Evolutionary conservation across 1,140 invertebrate genomes (phyloP).

Genomic region (Subanguina moxae): DNA sequence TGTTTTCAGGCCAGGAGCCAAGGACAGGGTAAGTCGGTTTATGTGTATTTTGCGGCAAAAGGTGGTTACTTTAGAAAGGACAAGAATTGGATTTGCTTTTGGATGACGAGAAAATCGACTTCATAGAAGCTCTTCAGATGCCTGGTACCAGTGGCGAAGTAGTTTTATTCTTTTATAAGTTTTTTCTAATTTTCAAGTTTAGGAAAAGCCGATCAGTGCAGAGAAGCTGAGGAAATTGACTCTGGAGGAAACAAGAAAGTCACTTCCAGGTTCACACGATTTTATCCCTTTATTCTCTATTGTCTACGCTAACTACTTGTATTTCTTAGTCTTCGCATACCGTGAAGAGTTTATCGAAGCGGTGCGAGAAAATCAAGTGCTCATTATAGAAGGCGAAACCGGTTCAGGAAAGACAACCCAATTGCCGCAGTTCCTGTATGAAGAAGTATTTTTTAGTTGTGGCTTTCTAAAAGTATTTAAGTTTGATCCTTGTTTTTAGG

Average conservation of each 20-base stretch:
- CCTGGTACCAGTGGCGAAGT: slow-evolving; percentile 49
- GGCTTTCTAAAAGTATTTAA: background rate
- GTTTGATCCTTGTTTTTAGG: slow-evolving; percentile 56
- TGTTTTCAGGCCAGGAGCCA: slow-evolving; percentile 84
- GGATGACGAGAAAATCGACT: slow-evolving; percentile 89
- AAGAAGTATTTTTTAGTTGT: slow-evolving; percentile 70
- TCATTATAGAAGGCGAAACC: slow-evolving; percentile 86
- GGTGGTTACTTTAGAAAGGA: slow-evolving; percentile 41
- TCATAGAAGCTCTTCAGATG: slow-evolving; percentile 85
- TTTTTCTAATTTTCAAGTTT: background rate
- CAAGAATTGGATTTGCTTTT: slow-evolving; percentile 84
- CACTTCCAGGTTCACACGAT: slow-evolving; percentile 67
- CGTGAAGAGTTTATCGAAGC: slow-evolving; percentile 81
- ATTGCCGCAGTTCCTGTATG: slow-evolving; percentile 91
- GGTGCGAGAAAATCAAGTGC: slow-evolving; percentile 79
- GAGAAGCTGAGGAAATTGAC: slow-evolving; percentile 70
- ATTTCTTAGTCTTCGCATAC: slow-evolving; percentile 75
- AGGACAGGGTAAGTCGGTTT: slow-evolving; percentile 67
- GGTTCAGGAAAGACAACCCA: slow-evolving; percentile 88
- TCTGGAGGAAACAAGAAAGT: slow-evolving; percentile 85
- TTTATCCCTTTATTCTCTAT: too few relatives aligned
- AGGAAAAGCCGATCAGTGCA: slow-evolving; percentile 33
- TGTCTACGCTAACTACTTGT: too few relatives aligned
- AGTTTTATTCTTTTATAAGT: background rate
- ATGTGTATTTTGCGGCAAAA: background rate